Conservation (phyloP, 64 coral and sea anemone species). For the Pocillopora verrucosa region DNA sequence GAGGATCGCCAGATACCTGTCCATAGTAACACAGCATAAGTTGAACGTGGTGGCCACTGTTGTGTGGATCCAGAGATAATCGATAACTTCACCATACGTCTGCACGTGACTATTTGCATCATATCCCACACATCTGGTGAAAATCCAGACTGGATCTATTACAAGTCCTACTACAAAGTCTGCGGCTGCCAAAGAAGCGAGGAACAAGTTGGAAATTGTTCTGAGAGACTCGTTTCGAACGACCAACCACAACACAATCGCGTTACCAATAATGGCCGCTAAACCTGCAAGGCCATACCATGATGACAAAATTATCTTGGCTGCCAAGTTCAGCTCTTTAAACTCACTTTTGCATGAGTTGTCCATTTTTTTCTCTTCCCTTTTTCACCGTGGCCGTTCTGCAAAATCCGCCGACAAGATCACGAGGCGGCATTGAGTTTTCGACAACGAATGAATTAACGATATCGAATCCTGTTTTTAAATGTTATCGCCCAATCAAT, state of each 20-base stretch:
- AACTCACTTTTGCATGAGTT: not conserved
- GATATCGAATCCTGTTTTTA: too few species aligned
- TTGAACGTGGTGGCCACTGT: conserved; percentile 13
- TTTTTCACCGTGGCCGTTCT: not conserved
- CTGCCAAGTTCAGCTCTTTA: not conserved
- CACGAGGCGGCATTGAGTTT: not conserved
- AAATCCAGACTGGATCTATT: not conserved
- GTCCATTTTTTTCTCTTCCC: not conserved
- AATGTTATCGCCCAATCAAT: too few species aligned
- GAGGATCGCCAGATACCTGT: not conserved
- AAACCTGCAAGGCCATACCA: not conserved
- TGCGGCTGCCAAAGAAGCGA: not conserved
- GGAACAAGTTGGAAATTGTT: conserved; percentile 7
- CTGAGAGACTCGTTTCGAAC: not conserved
- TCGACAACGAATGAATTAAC: not conserved
- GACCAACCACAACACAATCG: conserved; percentile 9
- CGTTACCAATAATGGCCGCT: not conserved
- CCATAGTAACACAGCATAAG: conserved; percentile 7
- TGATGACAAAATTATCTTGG: not conserved
- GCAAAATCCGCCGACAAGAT: not conserved
- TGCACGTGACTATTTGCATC: not conserved
- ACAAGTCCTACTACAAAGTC: not conserved
- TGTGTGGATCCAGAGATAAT: conserved; percentile 20
- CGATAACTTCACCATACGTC: not conserved
- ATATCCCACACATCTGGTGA: not conserved